These are phyloP conservation scores for Hemibagrus wyckioides DNA, from an alignment of 2,113 vertebrate genomes.

Conservation along the genomic window DNA sequence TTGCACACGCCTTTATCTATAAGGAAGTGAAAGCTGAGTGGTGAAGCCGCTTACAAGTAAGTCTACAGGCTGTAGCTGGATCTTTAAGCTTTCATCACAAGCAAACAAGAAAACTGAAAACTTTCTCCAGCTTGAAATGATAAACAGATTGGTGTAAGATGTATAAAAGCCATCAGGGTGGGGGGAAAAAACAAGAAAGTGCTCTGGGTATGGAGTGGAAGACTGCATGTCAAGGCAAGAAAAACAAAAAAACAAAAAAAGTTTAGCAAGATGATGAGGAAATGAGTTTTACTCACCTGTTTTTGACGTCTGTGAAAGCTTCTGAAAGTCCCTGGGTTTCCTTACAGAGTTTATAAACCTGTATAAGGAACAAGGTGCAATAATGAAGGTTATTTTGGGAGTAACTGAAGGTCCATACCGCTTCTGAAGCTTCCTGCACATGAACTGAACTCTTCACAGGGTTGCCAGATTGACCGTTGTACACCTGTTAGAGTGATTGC, in stretches of 20 bases:
- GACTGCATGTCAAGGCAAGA: background rate
- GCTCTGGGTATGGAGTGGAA: background rate
- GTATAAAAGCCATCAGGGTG: background rate
- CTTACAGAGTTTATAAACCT: background rate
- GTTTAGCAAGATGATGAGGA: background rate
- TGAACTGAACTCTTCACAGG: background rate
- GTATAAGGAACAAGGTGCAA: background rate
- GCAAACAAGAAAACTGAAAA: background rate
- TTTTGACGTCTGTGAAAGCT: background rate
- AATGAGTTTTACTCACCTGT: background rate
- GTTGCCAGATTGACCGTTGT: background rate
- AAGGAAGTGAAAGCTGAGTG: conserved; percentile 32
- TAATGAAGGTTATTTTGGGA: conserved; percentile 11
- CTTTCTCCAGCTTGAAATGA: background rate
- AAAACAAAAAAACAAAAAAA: background rate
- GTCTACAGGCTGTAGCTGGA: conserved; percentile 1
- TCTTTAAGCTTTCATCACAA: background rate
- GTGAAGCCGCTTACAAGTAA: conserved; percentile 24
- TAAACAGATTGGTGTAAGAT: background rate
- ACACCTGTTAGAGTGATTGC: background rate
- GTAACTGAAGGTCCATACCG: background rate
- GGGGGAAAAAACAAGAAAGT: background rate
- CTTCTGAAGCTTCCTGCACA: conserved; percentile 35
- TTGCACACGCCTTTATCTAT: conserved; percentile 26
- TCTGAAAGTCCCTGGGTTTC: background rate